phyloP scores from a whole-genome alignment of 2,797 vertebrate genomes.

The Sphaeramia orbicularis region DNA sequence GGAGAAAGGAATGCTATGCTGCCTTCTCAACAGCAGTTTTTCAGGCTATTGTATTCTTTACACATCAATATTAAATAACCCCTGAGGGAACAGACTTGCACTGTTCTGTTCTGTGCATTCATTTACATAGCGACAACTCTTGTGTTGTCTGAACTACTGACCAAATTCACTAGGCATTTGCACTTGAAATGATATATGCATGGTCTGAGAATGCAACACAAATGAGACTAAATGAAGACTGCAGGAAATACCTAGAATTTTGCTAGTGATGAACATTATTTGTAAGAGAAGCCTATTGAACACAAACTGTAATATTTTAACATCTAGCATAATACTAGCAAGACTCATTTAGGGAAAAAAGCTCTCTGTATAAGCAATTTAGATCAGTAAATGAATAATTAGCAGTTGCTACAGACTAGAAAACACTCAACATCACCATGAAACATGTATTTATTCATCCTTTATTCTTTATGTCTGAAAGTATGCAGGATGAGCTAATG shows the following conservation, averaged over 20 bases:
- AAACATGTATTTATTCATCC: no score
- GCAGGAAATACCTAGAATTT: neutral
- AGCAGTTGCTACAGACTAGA: no score
- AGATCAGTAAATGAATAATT: no score
- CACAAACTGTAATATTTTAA: neutral
- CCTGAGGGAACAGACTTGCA: conserved; percentile 16
- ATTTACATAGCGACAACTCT: conserved; percentile 32
- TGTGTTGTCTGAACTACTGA: conserved; percentile 15
- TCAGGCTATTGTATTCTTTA: conserved; percentile 42
- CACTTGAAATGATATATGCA: conserved; percentile 1
- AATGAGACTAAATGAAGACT: conserved; percentile 5
- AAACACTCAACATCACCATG: no score
- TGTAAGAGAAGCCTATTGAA: neutral
- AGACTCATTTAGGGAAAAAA: no score
- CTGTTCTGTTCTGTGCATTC: conserved; percentile 35
- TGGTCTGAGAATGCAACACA: neutral
- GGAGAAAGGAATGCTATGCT: conserved; percentile 11
- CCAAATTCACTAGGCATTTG: neutral
- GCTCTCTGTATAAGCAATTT: no score
- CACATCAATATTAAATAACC: conserved; percentile 56
- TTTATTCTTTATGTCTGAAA: neutral
- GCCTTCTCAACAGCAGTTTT: conserved; percentile 41
- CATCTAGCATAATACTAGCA: no score
- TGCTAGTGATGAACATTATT: neutral
- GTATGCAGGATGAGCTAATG: neutral